These are phyloP conservation scores for Melanchra persicariae DNA, from an alignment of 2,888 invertebrate species.

Conservation along the genomic window DNA sequence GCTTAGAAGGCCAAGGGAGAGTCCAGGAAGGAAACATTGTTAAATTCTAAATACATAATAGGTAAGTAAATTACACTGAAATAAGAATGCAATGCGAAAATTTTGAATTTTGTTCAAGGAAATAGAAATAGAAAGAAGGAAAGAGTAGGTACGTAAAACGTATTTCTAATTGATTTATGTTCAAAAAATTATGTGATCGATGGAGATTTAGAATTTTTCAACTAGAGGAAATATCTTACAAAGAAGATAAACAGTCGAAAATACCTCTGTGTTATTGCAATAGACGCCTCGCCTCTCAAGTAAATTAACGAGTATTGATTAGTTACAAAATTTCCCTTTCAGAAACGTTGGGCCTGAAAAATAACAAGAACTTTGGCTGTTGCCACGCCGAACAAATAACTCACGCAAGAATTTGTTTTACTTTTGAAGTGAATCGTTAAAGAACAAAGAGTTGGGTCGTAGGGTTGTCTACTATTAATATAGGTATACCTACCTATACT, in stretches of 20 bases:
- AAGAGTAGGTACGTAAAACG: too few species aligned
- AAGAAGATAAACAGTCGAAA: conserved; percentile 3
- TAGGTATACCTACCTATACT: neutral
- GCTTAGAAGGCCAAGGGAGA: neutral
- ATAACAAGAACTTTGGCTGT: conserved; percentile 31
- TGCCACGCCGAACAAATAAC: conserved; percentile 31
- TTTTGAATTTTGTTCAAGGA: too few species aligned
- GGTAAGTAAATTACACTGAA: too few species aligned
- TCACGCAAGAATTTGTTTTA: conserved; percentile 32
- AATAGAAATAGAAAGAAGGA: too few species aligned
- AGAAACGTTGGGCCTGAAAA: conserved; percentile 33
- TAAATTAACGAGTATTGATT: conserved; percentile 57
- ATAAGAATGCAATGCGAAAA: too few species aligned
- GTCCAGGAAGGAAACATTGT: too few species aligned
- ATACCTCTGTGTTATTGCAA: neutral
- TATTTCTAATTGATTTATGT: neutral
- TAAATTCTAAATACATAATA: too few species aligned
- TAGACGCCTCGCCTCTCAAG: conserved; percentile 19
- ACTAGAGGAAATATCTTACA: neutral
- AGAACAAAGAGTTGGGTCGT: conserved; percentile 23
- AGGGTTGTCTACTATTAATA: neutral
- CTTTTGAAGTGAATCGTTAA: conserved; percentile 22
- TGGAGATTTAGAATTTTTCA: neutral
- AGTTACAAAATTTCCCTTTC: conserved; percentile 31
- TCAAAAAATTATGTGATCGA: neutral